phyloP scores from a whole-genome alignment of 64 coral and sea anemone genomes.

The Montipora capricornis region DNA sequence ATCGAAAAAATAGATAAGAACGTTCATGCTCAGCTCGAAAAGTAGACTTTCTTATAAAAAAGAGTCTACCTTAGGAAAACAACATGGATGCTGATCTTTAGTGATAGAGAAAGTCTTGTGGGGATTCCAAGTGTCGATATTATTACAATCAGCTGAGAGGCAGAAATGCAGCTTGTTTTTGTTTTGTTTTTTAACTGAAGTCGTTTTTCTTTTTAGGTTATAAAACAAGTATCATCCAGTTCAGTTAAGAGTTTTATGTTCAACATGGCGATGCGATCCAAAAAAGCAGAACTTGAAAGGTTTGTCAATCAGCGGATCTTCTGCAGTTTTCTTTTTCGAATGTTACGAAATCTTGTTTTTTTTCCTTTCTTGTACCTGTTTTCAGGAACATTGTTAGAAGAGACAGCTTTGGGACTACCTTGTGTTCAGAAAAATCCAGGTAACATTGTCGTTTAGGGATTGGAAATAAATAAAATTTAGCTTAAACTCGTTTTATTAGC shows the following conservation, averaged over 20 bases:
- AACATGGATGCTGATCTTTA: no score
- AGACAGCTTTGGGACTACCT: constrained; percentile 91
- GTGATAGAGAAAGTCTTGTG: no score
- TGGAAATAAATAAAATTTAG: no score
- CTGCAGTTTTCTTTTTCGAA: not conserved
- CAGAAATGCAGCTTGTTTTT: not conserved
- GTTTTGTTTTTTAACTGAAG: not conserved
- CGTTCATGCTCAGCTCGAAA: no score
- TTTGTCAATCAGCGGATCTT: not conserved
- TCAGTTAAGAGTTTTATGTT: constrained; percentile 84
- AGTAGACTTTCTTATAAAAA: no score
- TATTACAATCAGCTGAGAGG: no score
- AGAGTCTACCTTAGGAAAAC: no score
- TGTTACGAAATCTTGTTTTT: no score
- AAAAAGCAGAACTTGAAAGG: constrained; percentile 84
- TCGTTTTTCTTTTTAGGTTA: constrained; percentile 53
- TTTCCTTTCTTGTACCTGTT: not conserved
- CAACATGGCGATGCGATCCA: constrained; percentile 82
- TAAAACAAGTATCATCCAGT: constrained; percentile 83
- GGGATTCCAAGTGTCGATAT: no score
- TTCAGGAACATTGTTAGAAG: constrained; percentile 90
- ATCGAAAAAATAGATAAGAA: no score
- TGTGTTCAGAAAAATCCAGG: constrained; percentile 96
- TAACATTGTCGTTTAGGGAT: not conserved
- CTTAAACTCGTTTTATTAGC: not conserved